phyloP scores from a whole-genome alignment of 2,888 invertebrate genomes.

The Mayetiola destructor region DNA sequence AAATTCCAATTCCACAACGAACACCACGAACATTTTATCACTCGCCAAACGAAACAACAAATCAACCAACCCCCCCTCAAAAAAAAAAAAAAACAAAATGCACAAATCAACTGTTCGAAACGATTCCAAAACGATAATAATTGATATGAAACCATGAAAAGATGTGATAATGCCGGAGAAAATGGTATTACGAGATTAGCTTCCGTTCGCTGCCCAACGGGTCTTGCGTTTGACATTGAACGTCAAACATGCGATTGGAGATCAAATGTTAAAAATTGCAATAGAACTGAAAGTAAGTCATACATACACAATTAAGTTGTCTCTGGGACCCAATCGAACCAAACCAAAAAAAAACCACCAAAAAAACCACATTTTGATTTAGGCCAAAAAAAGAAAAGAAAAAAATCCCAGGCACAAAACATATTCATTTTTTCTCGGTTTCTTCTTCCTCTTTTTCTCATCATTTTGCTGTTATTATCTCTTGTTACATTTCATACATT shows the following conservation, averaged over 20 bases:
- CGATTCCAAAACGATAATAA: slow-evolving; percentile 13
- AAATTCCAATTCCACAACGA: too few relatives aligned
- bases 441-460: too few relatives aligned
- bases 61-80: background rate
- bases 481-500: too few relatives aligned
- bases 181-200: slow-evolving; percentile 76
- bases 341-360: too few relatives aligned
- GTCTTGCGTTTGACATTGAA: slow-evolving; percentile 86
- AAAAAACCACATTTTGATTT: too few relatives aligned
- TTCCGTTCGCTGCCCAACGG: slow-evolving; percentile 75
- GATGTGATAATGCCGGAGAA: slow-evolving; percentile 85
- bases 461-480: too few relatives aligned
- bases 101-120: background rate
- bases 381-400: too few relatives aligned
- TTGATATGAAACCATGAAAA: slow-evolving; percentile 30
- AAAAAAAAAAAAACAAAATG: background rate
- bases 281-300: slow-evolving; percentile 79
- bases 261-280: slow-evolving; percentile 91
- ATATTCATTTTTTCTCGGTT: too few relatives aligned
- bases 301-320: background rate
- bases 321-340: too few relatives aligned
- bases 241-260: slow-evolving; percentile 95
- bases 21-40: background rate
- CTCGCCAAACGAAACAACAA: background rate
- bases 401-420: too few relatives aligned